These are phyloP conservation scores for Eueides isabella DNA, from an alignment of 1,140 invertebrate species.

Conservation along the genomic window DNA sequence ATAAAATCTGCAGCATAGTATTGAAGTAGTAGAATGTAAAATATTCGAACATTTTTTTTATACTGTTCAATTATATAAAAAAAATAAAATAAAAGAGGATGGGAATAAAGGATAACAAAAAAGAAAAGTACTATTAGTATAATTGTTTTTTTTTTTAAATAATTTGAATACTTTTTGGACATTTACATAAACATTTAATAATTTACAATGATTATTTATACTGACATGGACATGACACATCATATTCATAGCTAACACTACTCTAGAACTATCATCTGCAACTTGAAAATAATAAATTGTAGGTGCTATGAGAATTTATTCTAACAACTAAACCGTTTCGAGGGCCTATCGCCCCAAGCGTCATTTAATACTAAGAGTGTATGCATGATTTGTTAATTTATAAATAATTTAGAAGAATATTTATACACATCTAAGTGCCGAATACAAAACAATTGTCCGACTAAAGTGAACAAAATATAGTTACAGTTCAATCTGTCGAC, in stretches of 20 bases:
- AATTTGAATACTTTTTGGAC: constrained; percentile 82
- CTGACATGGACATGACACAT: constrained; percentile 79
- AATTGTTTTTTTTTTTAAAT: constrained; percentile 80
- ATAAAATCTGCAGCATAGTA: neutral
- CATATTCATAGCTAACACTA: constrained; percentile 78
- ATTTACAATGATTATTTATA: constrained; percentile 82
- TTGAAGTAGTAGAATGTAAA: neutral
- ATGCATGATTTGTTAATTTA: constrained; percentile 77
- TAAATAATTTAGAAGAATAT: constrained; percentile 77
- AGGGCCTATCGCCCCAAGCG: constrained; percentile 73
- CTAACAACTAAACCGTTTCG: constrained; percentile 74
- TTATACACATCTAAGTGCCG: constrained; percentile 67
- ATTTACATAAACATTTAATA: constrained; percentile 83
- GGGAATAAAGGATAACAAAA: constrained; percentile 68
- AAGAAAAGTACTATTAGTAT: constrained; percentile 75
- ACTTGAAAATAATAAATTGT: constrained; percentile 76
- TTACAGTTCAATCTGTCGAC: constrained; percentile 39
- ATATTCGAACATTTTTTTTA: neutral
- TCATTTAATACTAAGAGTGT: constrained; percentile 76
- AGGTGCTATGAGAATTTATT: constrained; percentile 78
- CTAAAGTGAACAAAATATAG: constrained; percentile 32
- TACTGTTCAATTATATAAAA: neutral
- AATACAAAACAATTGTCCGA: constrained; percentile 58
- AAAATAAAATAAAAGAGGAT: constrained; percentile 52
- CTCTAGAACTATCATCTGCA: constrained; percentile 77